These are phyloP conservation scores for Rhyacichthys aspro DNA, from an alignment of 2,797 vertebrate genomes.

Conservation along the genomic window DNA sequence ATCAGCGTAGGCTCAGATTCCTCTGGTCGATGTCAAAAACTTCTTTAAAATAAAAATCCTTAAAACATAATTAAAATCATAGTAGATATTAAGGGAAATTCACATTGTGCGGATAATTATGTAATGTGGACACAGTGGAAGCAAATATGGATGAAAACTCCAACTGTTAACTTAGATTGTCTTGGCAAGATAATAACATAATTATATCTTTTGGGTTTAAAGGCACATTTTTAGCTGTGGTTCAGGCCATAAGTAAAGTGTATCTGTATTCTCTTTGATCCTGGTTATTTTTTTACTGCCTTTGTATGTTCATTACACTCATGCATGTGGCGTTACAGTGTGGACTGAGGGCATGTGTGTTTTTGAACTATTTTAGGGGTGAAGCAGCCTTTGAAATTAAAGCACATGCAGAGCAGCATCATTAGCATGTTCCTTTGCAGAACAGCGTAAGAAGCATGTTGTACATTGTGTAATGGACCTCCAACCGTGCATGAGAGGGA, in stretches of 20 bases:
- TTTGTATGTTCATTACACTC: neutral
- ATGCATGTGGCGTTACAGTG: neutral
- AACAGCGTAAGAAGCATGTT: neutral
- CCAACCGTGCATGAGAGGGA: neutral
- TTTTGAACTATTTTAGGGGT: neutral
- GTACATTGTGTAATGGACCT: slow-evolving; percentile 1
- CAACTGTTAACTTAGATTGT: neutral
- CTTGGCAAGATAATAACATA: too few species aligned
- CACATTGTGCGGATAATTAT: neutral
- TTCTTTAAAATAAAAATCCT: too few species aligned
- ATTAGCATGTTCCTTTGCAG: slow-evolving; percentile 1
- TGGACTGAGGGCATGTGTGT: slow-evolving; percentile 1
- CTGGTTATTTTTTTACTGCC: neutral
- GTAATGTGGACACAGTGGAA: neutral
- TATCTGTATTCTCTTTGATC: neutral
- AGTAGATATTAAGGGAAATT: neutral
- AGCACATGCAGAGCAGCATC: neutral
- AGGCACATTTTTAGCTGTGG: neutral
- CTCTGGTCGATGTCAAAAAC: too few species aligned
- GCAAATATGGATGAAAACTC: neutral
- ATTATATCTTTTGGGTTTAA: neutral
- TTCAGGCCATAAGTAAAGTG: neutral
- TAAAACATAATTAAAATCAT: neutral
- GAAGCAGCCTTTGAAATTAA: slow-evolving; percentile 4
- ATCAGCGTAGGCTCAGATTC: too few species aligned